Conservation (phyloP, 2,797 vertebrate species). For the Pelodytes ibericus region DNA sequence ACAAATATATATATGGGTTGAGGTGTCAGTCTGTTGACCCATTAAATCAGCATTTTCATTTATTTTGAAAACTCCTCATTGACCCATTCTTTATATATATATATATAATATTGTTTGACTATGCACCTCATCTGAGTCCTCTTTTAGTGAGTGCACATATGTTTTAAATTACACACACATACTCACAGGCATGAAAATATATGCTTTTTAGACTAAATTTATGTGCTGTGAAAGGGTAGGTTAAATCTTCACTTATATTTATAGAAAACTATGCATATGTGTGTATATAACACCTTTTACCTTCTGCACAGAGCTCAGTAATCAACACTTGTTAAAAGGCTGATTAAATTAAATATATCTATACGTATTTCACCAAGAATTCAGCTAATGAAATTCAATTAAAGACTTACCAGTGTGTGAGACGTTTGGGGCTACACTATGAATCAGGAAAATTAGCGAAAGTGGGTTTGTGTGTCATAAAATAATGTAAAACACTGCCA, state of each 20-base stretch:
- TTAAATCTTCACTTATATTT: conserved; percentile 49
- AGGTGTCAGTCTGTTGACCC: too few relatives aligned
- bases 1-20: too few relatives aligned
- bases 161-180: conserved; percentile 18
- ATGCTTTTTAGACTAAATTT: neutral
- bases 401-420: conserved; percentile 13
- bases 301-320: conserved; percentile 31
- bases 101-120: too few relatives aligned
- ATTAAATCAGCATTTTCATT: too few relatives aligned
- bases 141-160: too few relatives aligned
- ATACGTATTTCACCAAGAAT: conserved; percentile 11
- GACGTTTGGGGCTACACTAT: neutral
- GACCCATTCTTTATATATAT: too few relatives aligned
- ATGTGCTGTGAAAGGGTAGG: conserved; percentile 17
- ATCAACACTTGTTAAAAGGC: conserved; percentile 53
- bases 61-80: too few relatives aligned
- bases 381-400: conserved; percentile 41
- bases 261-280: conserved; percentile 46
- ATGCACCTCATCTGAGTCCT: too few relatives aligned
- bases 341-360: conserved; percentile 47
- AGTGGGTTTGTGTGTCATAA: conserved; percentile 15
- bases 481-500: neutral
- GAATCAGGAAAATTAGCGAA: conserved; percentile 8
- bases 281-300: conserved; percentile 42
- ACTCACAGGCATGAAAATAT: neutral